These are phyloP conservation scores for Cerceris ruficornis DNA, from an alignment of 2,888 invertebrate species.

Conservation along the genomic window DNA sequence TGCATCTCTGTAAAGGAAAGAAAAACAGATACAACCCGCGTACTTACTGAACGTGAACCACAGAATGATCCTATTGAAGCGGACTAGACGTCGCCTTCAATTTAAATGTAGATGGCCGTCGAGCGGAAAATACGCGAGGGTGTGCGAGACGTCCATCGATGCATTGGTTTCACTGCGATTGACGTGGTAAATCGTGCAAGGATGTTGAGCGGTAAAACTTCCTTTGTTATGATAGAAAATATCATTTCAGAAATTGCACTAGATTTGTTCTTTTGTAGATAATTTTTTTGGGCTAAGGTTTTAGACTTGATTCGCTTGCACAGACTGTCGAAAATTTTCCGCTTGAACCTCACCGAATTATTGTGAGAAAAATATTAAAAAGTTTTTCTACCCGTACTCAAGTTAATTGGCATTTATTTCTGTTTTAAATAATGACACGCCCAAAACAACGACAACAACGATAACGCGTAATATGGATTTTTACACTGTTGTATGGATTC, in stretches of 20 bases:
- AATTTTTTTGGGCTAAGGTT: too few relatives aligned
- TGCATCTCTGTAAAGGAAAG: slow-evolving; percentile 10
- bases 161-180: slow-evolving; percentile 50
- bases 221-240: slow-evolving; percentile 1
- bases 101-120: slow-evolving; percentile 57
- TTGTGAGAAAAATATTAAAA: too few relatives aligned
- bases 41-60: slow-evolving; percentile 11
- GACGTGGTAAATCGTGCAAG: slow-evolving; percentile 50
- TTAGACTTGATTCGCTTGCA: too few relatives aligned
- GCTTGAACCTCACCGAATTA: too few relatives aligned
- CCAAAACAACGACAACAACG: too few relatives aligned
- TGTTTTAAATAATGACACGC: too few relatives aligned
- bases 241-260: slow-evolving; percentile 10
- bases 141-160: slow-evolving; percentile 57
- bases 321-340: too few relatives aligned
- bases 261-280: too few relatives aligned
- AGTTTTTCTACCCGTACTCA: too few relatives aligned
- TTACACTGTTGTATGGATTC: too few relatives aligned
- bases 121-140: slow-evolving; percentile 69
- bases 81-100: slow-evolving; percentile 32
- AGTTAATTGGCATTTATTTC: too few relatives aligned
- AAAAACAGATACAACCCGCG: slow-evolving; percentile 13
- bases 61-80: slow-evolving; percentile 23
- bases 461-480: too few relatives aligned
- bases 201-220: slow-evolving; percentile 39